Conservation (phyloP, 2,113 vertebrate species). For the Oophaga pumilio region DNA sequence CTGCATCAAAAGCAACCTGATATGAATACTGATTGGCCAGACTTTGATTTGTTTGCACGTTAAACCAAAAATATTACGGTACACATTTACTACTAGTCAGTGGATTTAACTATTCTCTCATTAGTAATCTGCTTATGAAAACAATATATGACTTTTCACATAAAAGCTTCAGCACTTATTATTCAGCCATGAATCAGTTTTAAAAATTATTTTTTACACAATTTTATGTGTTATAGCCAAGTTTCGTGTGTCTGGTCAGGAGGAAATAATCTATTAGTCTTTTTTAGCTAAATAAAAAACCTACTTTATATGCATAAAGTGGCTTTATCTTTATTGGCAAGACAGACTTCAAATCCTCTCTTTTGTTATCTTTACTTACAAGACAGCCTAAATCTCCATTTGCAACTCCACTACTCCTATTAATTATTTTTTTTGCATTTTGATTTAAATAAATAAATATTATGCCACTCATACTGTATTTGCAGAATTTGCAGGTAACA, state of each 20-base stretch:
- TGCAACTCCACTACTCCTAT: conserved; percentile 19
- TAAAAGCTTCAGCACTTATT: conserved; percentile 20
- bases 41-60: neutral
- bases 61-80: neutral
- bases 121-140: conserved; percentile 10
- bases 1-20: neutral
- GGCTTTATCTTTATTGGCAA: conserved; percentile 22
- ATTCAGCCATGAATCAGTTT: neutral
- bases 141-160: conserved; percentile 16
- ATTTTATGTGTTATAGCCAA: conserved; percentile 9
- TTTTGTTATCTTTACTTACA: conserved; percentile 33
- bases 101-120: conserved; percentile 24
- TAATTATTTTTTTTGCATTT: conserved; percentile 4
- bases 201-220: conserved; percentile 9
- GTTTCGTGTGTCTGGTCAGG: neutral
- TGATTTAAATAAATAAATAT: conserved; percentile 35
- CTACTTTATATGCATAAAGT: neutral
- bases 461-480: neutral
- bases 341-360: neutral
- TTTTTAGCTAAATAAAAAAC: conserved; percentile 9
- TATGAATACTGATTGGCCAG: neutral
- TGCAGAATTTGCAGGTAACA: neutral
- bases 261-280: neutral
- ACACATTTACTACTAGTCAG: conserved; percentile 6
- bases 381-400: neutral